Base-by-base conservation (phyloP, 2,113 vertebrate genomes). In the Polypterus senegalus region DNA sequence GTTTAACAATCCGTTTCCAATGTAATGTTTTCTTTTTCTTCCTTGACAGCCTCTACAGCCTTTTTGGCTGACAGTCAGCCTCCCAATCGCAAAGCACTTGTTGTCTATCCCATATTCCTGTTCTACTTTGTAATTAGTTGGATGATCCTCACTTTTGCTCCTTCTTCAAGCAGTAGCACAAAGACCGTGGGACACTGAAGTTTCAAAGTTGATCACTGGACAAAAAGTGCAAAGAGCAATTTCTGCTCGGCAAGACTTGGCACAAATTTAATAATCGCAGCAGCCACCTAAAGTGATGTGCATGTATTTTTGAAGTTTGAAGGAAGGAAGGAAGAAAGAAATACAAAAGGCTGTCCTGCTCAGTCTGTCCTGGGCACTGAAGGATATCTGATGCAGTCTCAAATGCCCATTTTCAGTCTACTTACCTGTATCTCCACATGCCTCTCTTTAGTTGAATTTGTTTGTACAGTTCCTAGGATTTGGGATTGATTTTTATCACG, bases 81-180 rank as follows among this genome's bases (percentile, higher is more conserved):
- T 5, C 82, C 91, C 8, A 93, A 93, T 71, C 91, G 93, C 67
- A 97, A 91, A 69, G 91, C 89, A 0, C 87, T 97, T 0, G 92
- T 90, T 0, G 90, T 98, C 48, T 99, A 97, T 71, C 96, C 96
- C 4, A 89, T 99, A 67, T 97, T 96, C 78, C 89, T 97, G 57
- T 98, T 97, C 81, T 99, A 98, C 77, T 99, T 98, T 0, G 91
- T 98, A 51, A 97, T 99, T 69, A 90, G 91, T 57, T 99, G 94
- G 93, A 97, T 97, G 88, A 86, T 98, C 67, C 86, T 97, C 71
- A 97, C 94, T 54, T 98, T 86, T 68, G 80, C 82, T 3, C 77
- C 81, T 0, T 73, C 71, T 1, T 61, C 67, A 6, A 51, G 7
- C 74, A 73, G 67, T 57, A 53, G 57, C 48, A 4, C 6, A 44